Percentiles rank a stretch among this genome's conserved stretches.
Conservation (phyloP, 2,113 vertebrate genomes). For the Ranitomeya variabilis region DNA sequence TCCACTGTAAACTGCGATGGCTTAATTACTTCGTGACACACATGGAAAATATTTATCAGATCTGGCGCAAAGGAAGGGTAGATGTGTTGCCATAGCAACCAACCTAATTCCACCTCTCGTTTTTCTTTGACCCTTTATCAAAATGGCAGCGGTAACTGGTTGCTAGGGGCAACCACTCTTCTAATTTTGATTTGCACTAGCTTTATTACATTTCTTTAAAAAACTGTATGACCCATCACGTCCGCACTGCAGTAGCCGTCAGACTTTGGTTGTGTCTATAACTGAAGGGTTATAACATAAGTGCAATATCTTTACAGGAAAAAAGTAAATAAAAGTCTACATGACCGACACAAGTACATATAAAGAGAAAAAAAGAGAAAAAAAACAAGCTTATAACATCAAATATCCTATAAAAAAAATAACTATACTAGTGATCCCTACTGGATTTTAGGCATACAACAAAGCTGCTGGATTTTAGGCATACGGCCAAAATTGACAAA, state of each 20-base stretch:
- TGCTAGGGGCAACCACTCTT: no score
- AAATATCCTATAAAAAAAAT: no score
- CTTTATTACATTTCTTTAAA: not conserved
- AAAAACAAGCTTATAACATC: no score
- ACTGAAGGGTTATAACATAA: no score
- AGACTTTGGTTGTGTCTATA: not conserved
- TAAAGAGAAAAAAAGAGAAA: no score
- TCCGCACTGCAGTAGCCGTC: not conserved
- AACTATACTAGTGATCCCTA: no score
- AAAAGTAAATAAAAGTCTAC: no score
- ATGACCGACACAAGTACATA: no score
- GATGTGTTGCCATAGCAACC: not conserved
- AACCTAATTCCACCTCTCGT: not conserved
- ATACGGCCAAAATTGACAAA: no score
- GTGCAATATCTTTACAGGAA: not conserved
- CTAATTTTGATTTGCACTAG: not conserved
- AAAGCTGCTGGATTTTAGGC: no score
- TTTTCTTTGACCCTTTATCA: not conserved
- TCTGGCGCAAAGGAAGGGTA: not conserved
- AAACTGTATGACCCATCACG: not conserved
- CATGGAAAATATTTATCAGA: not conserved
- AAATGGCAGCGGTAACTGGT: not conserved
- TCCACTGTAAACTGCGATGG: not conserved
- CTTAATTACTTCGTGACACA: no score
- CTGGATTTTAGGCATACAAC: no score